Evolutionary conservation across 2,113 vertebrate genomes (phyloP).

Genomic region (Aspidoscelis tigris): DNA sequence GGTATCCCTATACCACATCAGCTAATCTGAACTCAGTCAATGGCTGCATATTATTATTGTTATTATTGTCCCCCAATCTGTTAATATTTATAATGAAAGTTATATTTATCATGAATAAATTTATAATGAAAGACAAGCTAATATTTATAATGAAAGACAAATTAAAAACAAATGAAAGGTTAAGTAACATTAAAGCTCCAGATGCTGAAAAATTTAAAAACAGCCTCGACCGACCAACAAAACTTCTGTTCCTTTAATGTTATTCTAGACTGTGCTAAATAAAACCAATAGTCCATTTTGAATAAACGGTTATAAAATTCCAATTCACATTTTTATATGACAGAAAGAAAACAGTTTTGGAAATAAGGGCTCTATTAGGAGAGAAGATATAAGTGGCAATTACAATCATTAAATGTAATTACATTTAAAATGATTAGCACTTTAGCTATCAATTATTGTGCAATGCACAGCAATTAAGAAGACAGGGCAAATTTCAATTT

Average conservation of each 20-base stretch:
- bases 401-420: constrained; percentile 79
- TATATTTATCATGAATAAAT: too few species aligned
- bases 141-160: too few species aligned
- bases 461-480: constrained; percentile 66
- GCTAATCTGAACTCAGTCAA: background rate
- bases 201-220: background rate
- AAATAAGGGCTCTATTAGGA: constrained; percentile 64
- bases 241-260: background rate
- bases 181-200: background rate
- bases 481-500: constrained; percentile 64
- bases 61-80: too few species aligned
- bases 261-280: background rate
- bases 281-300: constrained; percentile 40
- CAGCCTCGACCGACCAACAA: background rate
- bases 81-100: too few species aligned
- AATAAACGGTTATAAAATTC: constrained; percentile 23
- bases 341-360: constrained; percentile 55
- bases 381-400: constrained; percentile 70
- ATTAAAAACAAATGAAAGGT: background rate
- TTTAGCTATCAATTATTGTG: constrained; percentile 70
- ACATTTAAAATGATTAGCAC: constrained; percentile 77
- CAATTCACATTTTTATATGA: constrained; percentile 43
- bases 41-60: background rate
- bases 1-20: too few species aligned
- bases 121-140: too few species aligned